Evolutionary conservation across 1,140 invertebrate genomes (phyloP).

Genomic region (Gryllus bimaculatus): DNA sequence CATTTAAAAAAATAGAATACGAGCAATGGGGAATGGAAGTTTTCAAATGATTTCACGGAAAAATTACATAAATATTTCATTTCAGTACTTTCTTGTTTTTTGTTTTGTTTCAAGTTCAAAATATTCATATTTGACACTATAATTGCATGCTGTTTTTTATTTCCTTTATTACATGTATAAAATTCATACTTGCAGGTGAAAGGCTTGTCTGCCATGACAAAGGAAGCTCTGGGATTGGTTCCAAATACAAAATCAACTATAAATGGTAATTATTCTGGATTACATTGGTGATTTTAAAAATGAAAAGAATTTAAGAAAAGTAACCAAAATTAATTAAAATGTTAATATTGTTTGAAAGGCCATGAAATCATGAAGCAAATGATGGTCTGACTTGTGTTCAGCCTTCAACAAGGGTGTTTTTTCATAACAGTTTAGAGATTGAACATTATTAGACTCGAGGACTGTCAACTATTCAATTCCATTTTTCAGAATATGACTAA

Average conservation of each 20-base stretch:
- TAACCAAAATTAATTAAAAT: too few species aligned
- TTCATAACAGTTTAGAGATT: too few species aligned
- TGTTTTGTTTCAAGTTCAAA: not conserved
- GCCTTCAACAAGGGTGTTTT: too few species aligned
- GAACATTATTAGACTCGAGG: too few species aligned
- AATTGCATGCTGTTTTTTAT: not conserved
- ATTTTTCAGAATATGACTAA: not conserved
- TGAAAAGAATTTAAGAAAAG: too few species aligned
- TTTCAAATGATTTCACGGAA: too few species aligned
- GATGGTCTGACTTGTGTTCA: too few species aligned
- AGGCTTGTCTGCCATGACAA: constrained; percentile 34
- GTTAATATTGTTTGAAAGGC: too few species aligned
- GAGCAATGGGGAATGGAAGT: too few species aligned
- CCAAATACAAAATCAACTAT: constrained; percentile 18
- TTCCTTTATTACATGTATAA: constrained; percentile 3
- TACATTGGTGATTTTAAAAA: not conserved
- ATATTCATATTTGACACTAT: not conserved
- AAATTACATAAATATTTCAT: too few species aligned
- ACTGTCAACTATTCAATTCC: not conserved
- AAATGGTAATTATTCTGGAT: constrained; percentile 10
- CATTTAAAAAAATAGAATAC: not conserved
- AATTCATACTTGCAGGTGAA: constrained; percentile 34
- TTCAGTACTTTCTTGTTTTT: not conserved
- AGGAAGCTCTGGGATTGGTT: constrained; percentile 27
- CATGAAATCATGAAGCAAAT: too few species aligned